Percentiles rank a stretch among this genome's conserved stretches.
phyloP scores from a whole-genome alignment of 2,797 vertebrate species.

The Thripadectes ignobilis region DNA sequence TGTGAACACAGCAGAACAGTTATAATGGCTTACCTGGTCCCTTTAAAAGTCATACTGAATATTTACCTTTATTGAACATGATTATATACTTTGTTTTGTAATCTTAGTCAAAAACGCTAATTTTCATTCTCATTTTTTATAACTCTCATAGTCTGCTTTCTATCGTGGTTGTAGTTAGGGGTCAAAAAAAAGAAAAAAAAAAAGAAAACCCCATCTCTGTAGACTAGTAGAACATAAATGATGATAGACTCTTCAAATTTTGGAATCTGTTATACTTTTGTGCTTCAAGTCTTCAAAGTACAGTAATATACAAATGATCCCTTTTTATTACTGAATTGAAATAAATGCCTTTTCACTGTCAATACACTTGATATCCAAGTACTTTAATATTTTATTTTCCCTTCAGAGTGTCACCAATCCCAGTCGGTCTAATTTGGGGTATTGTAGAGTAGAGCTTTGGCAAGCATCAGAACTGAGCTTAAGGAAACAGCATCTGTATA shows the following conservation, averaged over 20 bases:
- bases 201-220: neutral
- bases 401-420: constrained; percentile 64
- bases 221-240: neutral
- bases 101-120: neutral
- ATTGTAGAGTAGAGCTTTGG: constrained; percentile 28
- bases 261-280: neutral
- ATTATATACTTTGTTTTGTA: neutral
- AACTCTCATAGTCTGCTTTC: neutral
- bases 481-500: constrained; percentile 46
- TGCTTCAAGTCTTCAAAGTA: neutral
- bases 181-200: neutral
- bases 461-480: constrained; percentile 27
- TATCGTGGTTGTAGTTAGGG: neutral
- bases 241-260: constrained; percentile 46
- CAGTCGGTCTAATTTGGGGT: constrained; percentile 67
- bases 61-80: neutral
- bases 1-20: neutral
- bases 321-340: constrained; percentile 2
- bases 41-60: neutral
- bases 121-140: neutral
- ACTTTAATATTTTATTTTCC: constrained; percentile 72
- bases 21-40: neutral
- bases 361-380: constrained; percentile 36
- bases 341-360: constrained; percentile 40
- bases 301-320: neutral